phyloP scores from a whole-genome alignment of 2,113 vertebrate species.

The Sinocyclocheilus grahami region DNA sequence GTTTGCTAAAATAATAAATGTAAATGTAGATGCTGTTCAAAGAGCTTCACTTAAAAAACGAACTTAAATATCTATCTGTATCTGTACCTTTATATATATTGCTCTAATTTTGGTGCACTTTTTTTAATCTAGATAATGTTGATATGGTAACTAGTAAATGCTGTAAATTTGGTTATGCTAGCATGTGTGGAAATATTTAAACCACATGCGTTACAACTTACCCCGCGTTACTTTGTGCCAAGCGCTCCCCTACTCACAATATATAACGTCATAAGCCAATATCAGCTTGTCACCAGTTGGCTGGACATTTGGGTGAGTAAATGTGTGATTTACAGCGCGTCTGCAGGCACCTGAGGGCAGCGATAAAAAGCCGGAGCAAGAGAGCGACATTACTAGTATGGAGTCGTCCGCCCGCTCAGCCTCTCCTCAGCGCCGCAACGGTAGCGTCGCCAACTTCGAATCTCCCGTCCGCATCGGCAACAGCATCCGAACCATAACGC shows the following conservation, averaged over 20 bases:
- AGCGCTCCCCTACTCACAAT: not conserved
- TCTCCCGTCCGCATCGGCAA: constrained; percentile 73
- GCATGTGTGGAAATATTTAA: no score
- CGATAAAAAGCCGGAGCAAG: constrained; percentile 77
- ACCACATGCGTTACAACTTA: no score
- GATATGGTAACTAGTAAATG: no score
- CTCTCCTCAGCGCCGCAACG: constrained; percentile 76
- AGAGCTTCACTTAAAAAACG: no score
- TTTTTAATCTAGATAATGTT: no score
- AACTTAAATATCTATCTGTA: no score
- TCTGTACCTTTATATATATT: no score
- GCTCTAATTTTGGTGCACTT: no score
- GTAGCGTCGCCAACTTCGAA: constrained; percentile 76
- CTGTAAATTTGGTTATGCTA: no score
- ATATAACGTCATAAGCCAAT: constrained; percentile 15
- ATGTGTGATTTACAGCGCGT: constrained; percentile 72
- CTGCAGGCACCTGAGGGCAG: constrained; percentile 81
- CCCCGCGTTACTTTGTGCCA: no score
- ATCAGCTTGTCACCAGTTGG: not conserved
- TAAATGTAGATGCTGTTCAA: no score
- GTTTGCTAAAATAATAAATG: no score
- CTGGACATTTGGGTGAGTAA: not conserved
- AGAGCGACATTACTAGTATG: constrained; percentile 78
- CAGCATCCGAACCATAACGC: constrained; percentile 80
- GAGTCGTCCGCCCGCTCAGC: constrained; percentile 73